Percentiles rank a stretch among this genome's conserved stretches.
phyloP scores from a whole-genome alignment of 92 coral and sea anemone species.

The Phenganax marumi region DNA sequence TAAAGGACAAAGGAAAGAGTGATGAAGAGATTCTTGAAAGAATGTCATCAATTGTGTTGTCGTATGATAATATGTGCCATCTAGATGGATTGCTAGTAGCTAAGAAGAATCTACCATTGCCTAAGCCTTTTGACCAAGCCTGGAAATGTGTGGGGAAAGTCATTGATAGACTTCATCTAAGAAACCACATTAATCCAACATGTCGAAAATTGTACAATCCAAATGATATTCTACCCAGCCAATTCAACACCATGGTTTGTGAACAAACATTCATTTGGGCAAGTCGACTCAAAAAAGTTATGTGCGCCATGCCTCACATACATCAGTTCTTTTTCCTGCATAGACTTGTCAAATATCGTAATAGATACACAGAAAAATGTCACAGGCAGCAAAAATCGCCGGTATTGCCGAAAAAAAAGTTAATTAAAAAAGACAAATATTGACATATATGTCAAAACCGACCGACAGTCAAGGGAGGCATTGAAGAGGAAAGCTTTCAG shows the following conservation, averaged over 20 bases:
- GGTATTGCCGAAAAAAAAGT: conserved; percentile 25
- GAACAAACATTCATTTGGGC: conserved; percentile 61
- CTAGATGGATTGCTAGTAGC: neutral
- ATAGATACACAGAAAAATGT: conserved; percentile 38
- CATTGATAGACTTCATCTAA: neutral
- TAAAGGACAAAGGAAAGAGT: conserved; percentile 24
- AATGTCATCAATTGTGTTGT: conserved; percentile 11
- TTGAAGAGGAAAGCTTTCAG: no score
- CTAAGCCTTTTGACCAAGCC: neutral
- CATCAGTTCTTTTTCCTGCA: conserved; percentile 56
- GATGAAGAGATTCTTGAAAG: neutral
- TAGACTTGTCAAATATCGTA: conserved; percentile 25
- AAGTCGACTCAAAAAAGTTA: conserved; percentile 32
- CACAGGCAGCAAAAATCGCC: conserved; percentile 27
- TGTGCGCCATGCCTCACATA: conserved; percentile 48
- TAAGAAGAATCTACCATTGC: neutral
- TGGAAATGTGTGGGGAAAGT: conserved; percentile 8
- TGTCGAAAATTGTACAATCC: neutral
- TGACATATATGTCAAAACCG: no score
- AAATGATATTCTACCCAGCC: conserved; percentile 7
- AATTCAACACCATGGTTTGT: conserved; percentile 46
- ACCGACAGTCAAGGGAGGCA: no score
- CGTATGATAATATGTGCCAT: conserved; percentile 18
- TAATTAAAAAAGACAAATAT: no score
- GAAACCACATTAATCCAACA: neutral